phyloP scores from a whole-genome alignment of 2,113 vertebrate species.

The Desmodus rotundus region DNA sequence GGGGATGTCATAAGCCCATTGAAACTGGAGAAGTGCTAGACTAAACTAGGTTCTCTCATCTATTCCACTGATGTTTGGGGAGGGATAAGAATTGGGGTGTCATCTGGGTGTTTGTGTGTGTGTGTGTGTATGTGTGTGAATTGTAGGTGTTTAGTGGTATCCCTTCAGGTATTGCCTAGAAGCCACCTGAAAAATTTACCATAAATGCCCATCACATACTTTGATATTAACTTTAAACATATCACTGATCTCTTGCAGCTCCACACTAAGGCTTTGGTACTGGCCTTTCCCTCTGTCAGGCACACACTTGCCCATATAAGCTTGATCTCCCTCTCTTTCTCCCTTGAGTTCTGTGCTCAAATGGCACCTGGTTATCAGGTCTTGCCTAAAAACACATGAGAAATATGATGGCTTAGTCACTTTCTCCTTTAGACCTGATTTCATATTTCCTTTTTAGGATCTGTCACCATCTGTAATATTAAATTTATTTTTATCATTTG shows the following conservation, averaged over 20 bases:
- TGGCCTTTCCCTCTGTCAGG: background rate
- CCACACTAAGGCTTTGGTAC: background rate
- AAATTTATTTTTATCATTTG: background rate
- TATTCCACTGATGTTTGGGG: too few relatives aligned
- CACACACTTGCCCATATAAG: background rate
- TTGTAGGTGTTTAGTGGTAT: too few relatives aligned
- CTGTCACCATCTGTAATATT: background rate
- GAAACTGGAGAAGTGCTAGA: too few relatives aligned
- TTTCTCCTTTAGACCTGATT: background rate
- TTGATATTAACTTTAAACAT: background rate
- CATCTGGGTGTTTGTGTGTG: too few relatives aligned
- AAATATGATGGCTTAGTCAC: rapidly evolving
- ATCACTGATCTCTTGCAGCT: background rate
- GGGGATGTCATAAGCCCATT: too few relatives aligned
- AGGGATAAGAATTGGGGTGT: too few relatives aligned
- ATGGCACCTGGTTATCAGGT: background rate
- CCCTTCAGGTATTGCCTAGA: too few relatives aligned
- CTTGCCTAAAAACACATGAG: background rate
- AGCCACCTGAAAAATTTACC: too few relatives aligned
- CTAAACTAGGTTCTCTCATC: too few relatives aligned
- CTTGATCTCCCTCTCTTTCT: background rate
- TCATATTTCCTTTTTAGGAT: background rate
- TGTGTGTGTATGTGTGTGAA: too few relatives aligned
- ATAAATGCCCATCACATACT: background rate
- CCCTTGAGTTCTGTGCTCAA: background rate